phyloP scores from a whole-genome alignment of 2,888 invertebrate genomes.

The Pammene aurita region DNA sequence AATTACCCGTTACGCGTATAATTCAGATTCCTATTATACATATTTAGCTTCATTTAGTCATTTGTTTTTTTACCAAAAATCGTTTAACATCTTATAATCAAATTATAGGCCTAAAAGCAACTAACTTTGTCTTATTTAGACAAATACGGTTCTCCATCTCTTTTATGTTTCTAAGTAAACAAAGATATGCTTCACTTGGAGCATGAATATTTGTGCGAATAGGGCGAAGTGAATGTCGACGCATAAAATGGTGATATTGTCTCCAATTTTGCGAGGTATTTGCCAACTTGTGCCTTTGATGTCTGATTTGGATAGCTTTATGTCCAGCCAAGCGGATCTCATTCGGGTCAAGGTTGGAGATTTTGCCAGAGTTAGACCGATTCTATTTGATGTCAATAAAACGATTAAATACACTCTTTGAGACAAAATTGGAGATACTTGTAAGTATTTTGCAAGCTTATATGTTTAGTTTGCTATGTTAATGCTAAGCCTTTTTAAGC shows the following conservation, averaged over 20 bases:
- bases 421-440: not conserved
- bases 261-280: conserved; percentile 9
- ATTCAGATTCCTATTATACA: too few species aligned
- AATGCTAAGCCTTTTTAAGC: too few species aligned
- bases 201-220: too few species aligned
- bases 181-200: not conserved
- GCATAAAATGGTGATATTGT: conserved; percentile 4
- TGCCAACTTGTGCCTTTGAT: conserved; percentile 26
- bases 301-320: conserved; percentile 32
- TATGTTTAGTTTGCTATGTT: too few species aligned
- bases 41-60: too few species aligned
- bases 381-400: not conserved
- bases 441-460: not conserved
- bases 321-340: conserved; percentile 25
- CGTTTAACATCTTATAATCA: too few species aligned
- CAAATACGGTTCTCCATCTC: too few species aligned
- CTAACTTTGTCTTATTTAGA: too few species aligned
- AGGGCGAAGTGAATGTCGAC: not conserved
- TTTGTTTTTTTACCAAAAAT: too few species aligned
- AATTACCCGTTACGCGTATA: too few species aligned
- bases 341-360: conserved; percentile 32
- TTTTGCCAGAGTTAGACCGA: conserved; percentile 10
- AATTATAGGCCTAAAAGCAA: too few species aligned
- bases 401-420: not conserved
- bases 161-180: not conserved